A percentile compares a stretch with the other conserved stretches of the same genome.
Evolutionary conservation across 2,888 invertebrate genomes (phyloP).

Genomic region (Pammene aurita): DNA sequence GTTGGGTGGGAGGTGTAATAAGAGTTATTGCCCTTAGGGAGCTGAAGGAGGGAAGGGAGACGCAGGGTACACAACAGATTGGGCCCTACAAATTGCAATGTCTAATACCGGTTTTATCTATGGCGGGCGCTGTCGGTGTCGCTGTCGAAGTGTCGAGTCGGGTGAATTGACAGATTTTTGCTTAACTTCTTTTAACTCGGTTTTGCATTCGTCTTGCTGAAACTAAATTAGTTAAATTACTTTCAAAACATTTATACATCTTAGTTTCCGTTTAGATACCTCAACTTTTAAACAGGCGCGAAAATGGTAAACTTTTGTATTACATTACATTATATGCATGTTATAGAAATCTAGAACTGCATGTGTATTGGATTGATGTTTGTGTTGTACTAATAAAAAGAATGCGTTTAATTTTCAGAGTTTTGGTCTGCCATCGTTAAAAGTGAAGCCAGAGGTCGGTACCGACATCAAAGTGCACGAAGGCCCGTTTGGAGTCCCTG

Average conservation of each 20-base stretch:
- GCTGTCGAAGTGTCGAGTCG: too few species aligned
- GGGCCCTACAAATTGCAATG: too few species aligned
- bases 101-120: not conserved
- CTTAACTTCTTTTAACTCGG: not conserved
- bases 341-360: not conserved
- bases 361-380: not conserved
- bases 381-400: not conserved
- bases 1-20: too few species aligned
- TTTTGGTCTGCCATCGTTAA: slow-evolving; percentile 85
- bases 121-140: not conserved
- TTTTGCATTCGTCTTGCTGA: not conserved
- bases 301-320: slow-evolving; percentile 23
- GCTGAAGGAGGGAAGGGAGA: too few species aligned
- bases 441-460: slow-evolving; percentile 80
- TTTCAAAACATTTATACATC: not conserved
- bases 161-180: slow-evolving; percentile 14
- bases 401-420: slow-evolving; percentile 78
- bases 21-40: too few species aligned
- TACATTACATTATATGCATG: too few species aligned
- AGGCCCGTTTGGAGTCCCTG: slow-evolving; percentile 86
- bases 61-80: too few species aligned
- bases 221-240: too few species aligned
- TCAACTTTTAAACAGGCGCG: not conserved
- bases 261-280: not conserved
- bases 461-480: slow-evolving; percentile 73